Evolutionary conservation across 2,113 vertebrate genomes (phyloP), one percentile per base, ranked within the genome.

Genomic region (Gallinago undulata): DNA sequence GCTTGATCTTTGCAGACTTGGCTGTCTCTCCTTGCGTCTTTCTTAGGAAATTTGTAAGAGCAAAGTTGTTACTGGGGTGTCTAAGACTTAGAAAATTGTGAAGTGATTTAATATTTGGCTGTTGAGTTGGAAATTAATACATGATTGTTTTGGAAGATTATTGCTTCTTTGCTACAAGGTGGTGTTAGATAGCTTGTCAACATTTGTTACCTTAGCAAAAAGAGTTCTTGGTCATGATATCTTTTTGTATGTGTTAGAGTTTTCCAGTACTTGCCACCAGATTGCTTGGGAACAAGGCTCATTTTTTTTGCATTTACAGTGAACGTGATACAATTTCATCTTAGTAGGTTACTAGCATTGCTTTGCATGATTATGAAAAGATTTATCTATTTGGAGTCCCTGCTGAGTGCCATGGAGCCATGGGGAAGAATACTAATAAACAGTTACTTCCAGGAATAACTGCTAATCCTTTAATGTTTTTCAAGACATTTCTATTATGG

Each of bases 371-470:
- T 41, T 86, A 41, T 47, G 43, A 62, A 79, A 37, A 85, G 53
- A 75, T 95, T 84, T 57, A 64, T 67, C 47, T 90, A 11, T 70
- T 78, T 47, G 50, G 55, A 81, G 28, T 70, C 43, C 83, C 35
- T 91, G 77, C 84, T 12, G 66, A 91, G 48, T 66, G 62, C n/a
- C 27, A 2, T 53, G 53, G 81, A 1, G 1, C 69, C 78, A 37
- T 50, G 69, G 70, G 62, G 69, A 76, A 68, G 78, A 94, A 91
- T 89, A 60, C 84, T 89, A 82, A 94, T 93, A 66, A 89, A 72
- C 70, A 66, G 33, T 76, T 92, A 79, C 62, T 95, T 89, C 73
- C 57, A 91, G 73, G 89, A 95, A 82, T 66, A 92, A 41, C 31
- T 89, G 15, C 64, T 84, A 95, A 89, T 87, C 48, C 76, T 70